Conservation (phyloP, 2,113 vertebrate genomes). For the Lathamus discolor region DNA sequence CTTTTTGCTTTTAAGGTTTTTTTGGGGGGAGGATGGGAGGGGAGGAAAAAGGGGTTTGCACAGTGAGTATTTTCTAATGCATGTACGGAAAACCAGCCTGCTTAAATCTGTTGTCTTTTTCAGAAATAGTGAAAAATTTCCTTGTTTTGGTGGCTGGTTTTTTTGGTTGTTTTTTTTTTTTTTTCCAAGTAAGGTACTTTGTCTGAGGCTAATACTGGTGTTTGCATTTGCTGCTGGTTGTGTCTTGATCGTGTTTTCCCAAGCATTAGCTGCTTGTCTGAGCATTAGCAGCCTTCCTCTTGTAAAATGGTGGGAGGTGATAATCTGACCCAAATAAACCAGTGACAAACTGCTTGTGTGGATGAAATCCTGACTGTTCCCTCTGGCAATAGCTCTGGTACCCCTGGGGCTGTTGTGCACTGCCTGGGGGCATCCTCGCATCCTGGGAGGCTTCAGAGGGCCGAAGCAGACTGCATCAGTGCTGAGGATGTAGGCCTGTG, state of each 20-base stretch:
- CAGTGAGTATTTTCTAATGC: neutral
- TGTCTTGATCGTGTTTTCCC: neutral
- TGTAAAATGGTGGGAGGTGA: neutral
- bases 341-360: neutral
- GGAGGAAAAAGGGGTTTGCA: neutral
- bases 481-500: too few relatives aligned
- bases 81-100: neutral
- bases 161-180: neutral
- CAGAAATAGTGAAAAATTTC: neutral
- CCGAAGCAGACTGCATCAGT: neutral
- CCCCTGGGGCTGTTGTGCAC: rapidly evolving
- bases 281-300: neutral
- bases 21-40: neutral
- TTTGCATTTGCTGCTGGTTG: neutral
- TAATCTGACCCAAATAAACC: neutral
- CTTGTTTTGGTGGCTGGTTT: neutral
- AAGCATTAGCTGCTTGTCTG: neutral
- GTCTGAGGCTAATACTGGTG: neutral
- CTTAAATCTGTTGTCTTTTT: neutral
- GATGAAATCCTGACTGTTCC: neutral
- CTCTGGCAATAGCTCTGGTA: neutral
- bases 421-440: neutral
- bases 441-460: neutral
- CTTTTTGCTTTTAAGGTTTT: neutral
- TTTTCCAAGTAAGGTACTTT: neutral